These are phyloP conservation scores for Microcebus griseorufus DNA, from an alignment of 2,113 vertebrate genomes.

Conservation along the genomic window DNA sequence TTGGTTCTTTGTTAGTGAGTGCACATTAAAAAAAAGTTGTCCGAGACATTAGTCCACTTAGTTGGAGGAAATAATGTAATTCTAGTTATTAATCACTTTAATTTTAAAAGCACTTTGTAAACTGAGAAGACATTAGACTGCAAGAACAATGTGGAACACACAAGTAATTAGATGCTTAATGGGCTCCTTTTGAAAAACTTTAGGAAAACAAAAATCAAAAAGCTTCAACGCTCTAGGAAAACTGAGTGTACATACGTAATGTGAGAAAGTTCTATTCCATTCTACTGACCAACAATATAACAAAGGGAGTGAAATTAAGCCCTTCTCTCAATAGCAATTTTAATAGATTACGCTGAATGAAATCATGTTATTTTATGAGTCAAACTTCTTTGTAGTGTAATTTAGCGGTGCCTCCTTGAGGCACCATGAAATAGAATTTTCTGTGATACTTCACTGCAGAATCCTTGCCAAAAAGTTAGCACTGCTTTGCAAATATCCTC, in stretches of 20 bases:
- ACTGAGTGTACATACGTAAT: conserved; percentile 21
- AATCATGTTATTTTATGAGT: conserved; percentile 68
- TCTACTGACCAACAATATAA: conserved; percentile 48
- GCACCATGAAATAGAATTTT: conserved; percentile 60
- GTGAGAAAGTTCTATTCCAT: conserved; percentile 48
- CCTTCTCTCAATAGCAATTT: conserved; percentile 51
- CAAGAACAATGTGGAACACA: conserved; percentile 70
- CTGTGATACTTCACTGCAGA: conserved; percentile 59
- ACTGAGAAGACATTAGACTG: conserved; percentile 65
- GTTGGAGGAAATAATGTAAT: conserved; percentile 76
- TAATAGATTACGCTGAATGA: conserved; percentile 55
- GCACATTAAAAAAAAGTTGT: conserved; percentile 62
- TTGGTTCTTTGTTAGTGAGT: conserved; percentile 79
- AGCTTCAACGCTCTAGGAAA: conserved; percentile 33
- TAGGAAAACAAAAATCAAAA: conserved; percentile 38
- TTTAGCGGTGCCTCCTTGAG: conserved; percentile 50
- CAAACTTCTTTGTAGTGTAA: conserved; percentile 46
- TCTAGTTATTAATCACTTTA: conserved; percentile 80
- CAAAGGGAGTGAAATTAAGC: conserved; percentile 56
- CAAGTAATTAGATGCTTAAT: conserved; percentile 71
- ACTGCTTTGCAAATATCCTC: conserved; percentile 35
- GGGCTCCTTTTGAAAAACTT: conserved; percentile 44
- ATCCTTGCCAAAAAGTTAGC: conserved; percentile 50
- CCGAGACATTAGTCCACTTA: conserved; percentile 72
- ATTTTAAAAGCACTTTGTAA: conserved; percentile 74